These are phyloP conservation scores for Argyra leucocephala DNA, from an alignment of 2,888 invertebrate species.

Conservation along the genomic window DNA sequence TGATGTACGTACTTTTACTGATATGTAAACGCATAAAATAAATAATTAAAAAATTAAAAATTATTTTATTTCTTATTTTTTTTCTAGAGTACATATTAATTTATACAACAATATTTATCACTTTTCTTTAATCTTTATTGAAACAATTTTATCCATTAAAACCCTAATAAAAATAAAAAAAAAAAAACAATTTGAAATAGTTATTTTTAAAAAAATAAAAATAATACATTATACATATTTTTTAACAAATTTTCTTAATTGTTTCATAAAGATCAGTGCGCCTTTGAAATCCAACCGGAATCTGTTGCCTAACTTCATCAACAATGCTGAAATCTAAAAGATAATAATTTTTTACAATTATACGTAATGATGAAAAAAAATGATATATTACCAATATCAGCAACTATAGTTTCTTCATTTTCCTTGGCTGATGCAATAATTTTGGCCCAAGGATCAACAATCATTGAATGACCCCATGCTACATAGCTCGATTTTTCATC, in stretches of 20 bases:
- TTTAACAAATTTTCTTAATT: conserved; percentile 11
- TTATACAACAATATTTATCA: too few relatives aligned
- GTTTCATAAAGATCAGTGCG: conserved; percentile 65
- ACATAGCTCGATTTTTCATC: conserved; percentile 70
- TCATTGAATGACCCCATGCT: conserved; percentile 81
- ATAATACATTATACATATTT: too few relatives aligned
- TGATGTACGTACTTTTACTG: too few relatives aligned
- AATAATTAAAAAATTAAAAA: too few relatives aligned
- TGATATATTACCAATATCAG: conserved; percentile 56
- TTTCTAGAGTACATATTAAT: too few relatives aligned
- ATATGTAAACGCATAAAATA: too few relatives aligned
- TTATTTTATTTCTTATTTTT: too few relatives aligned
- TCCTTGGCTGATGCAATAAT: conserved; percentile 60
- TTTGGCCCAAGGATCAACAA: conserved; percentile 71
- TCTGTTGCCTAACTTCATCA: conserved; percentile 69
- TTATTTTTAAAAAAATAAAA: too few relatives aligned
- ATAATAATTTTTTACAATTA: conserved; percentile 1
- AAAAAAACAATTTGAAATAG: too few relatives aligned
- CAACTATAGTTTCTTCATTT: conserved; percentile 58
- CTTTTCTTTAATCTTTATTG: too few relatives aligned
- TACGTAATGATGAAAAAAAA: conserved; percentile 16
- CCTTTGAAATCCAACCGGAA: conserved; percentile 67
- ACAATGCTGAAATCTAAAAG: conserved; percentile 60
- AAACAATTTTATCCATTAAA: too few relatives aligned
- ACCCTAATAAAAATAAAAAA: too few relatives aligned